Percentiles rank a stretch among this genome's conserved stretches.
Evolutionary conservation across 2,888 invertebrate species (phyloP).

Genomic region (Hyposoter didymator): DNA sequence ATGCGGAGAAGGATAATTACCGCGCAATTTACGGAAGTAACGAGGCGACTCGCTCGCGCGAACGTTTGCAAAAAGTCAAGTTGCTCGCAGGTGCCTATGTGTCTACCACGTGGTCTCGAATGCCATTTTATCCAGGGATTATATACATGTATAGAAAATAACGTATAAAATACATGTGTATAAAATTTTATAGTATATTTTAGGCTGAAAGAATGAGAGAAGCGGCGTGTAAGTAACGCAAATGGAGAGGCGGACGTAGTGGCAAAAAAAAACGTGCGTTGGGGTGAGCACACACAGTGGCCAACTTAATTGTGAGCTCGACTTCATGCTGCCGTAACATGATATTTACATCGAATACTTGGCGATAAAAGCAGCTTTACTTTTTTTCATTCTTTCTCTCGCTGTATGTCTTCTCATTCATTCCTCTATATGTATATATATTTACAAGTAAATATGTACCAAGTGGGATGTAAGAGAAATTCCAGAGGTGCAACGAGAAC

Average conservation of each 20-base stretch:
- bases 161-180: slow-evolving; percentile 6
- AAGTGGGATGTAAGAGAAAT: slow-evolving; percentile 34
- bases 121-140: background rate
- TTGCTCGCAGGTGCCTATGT: slow-evolving; percentile 72
- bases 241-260: slow-evolving; percentile 72
- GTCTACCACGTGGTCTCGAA: slow-evolving; percentile 61
- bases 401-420: slow-evolving; percentile 28
- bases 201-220: slow-evolving; percentile 64
- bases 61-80: slow-evolving; percentile 70
- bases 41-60: slow-evolving; percentile 72
- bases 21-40: slow-evolving; percentile 77
- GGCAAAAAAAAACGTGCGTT: slow-evolving; percentile 62
- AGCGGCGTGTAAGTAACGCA: slow-evolving; percentile 70
- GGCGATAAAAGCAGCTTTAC: slow-evolving; percentile 64
- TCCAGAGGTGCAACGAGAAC: slow-evolving; percentile 57
- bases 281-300: slow-evolving; percentile 56
- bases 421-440: background rate
- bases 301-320: slow-evolving; percentile 73
- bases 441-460: slow-evolving; percentile 12
- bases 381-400: slow-evolving; percentile 26
- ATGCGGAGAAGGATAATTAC: slow-evolving; percentile 74
- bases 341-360: slow-evolving; percentile 70
- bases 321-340: slow-evolving; percentile 69
- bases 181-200: slow-evolving; percentile 62
- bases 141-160: background rate